These are phyloP conservation scores for Pardalotus punctatus DNA, from an alignment of 2,113 vertebrate genomes.

Conservation along the genomic window DNA sequence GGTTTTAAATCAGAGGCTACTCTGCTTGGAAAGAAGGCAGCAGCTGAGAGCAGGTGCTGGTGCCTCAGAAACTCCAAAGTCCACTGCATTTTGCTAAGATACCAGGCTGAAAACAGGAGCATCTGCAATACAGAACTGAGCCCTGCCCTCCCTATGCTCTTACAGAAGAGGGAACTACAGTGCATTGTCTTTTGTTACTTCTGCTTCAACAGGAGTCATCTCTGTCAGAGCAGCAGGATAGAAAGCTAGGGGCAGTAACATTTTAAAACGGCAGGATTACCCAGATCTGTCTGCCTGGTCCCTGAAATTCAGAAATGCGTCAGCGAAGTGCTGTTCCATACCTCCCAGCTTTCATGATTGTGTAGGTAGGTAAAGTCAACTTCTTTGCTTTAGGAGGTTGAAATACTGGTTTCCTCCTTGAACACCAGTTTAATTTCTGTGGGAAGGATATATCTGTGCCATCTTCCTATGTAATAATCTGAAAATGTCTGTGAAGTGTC, in stretches of 20 bases:
- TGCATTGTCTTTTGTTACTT: background rate
- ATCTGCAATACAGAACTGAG: background rate
- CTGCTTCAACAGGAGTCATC: background rate
- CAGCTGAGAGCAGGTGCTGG: background rate
- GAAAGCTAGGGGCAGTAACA: background rate
- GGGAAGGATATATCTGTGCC: background rate
- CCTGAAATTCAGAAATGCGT: background rate
- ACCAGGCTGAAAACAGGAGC: background rate
- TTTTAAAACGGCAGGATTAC: background rate
- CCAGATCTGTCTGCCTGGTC: background rate
- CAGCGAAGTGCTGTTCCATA: background rate
- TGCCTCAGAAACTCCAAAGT: background rate
- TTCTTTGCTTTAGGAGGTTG: background rate
- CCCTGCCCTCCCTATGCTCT: background rate
- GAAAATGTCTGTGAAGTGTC: background rate
- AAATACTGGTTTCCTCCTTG: background rate
- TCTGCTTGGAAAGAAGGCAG: background rate
- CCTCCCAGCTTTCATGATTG: background rate
- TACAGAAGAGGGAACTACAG: background rate
- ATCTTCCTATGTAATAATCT: conserved; percentile 12
- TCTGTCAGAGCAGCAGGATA: background rate
- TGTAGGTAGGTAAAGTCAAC: background rate
- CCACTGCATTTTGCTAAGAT: background rate
- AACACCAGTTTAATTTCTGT: conserved; percentile 3
- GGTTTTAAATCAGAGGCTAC: background rate